A percentile compares a stretch with the other conserved stretches of the same genome.
Conservation (phyloP, 2,888 invertebrate genomes). For the Cactoblastis cactorum region DNA sequence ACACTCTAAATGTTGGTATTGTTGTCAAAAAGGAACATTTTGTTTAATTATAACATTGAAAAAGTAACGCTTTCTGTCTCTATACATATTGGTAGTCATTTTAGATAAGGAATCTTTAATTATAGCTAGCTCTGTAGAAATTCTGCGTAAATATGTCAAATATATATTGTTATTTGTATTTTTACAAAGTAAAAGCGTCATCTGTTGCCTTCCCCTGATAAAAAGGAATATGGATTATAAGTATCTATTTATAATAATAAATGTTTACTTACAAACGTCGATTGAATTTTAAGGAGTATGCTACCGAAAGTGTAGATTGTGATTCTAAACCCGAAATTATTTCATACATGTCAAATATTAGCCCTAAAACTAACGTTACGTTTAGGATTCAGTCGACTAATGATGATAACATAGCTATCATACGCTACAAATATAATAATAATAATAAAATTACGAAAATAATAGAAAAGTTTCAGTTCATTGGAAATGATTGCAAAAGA, state of each 20-base stretch:
- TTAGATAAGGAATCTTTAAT: conserved; percentile 13
- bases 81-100: conserved; percentile 9
- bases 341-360: conserved; percentile 6
- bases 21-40: conserved; percentile 60
- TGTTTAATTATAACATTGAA: conserved; percentile 37
- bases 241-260: not conserved
- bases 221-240: conserved; percentile 38
- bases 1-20: conserved; percentile 46
- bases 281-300: not conserved
- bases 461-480: conserved; percentile 38
- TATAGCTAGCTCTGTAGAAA: conserved; percentile 25
- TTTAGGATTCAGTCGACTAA: conserved; percentile 17
- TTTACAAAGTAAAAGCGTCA: conserved; percentile 82
- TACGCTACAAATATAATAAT: conserved; percentile 7
- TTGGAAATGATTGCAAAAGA: conserved; percentile 32
- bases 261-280: not conserved
- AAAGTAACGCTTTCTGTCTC: conserved; percentile 43
- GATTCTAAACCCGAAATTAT: conserved; percentile 6
- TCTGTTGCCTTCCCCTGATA: conserved; percentile 85
- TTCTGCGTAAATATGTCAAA: conserved; percentile 29
- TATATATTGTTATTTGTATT: conserved; percentile 47
- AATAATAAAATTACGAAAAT: conserved; percentile 24
- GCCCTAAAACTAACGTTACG: conserved; percentile 10
- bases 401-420: conserved; percentile 5
- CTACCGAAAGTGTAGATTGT: not conserved